Conservation (phyloP, 2,113 vertebrate species). For the Centropus unirufus region DNA sequence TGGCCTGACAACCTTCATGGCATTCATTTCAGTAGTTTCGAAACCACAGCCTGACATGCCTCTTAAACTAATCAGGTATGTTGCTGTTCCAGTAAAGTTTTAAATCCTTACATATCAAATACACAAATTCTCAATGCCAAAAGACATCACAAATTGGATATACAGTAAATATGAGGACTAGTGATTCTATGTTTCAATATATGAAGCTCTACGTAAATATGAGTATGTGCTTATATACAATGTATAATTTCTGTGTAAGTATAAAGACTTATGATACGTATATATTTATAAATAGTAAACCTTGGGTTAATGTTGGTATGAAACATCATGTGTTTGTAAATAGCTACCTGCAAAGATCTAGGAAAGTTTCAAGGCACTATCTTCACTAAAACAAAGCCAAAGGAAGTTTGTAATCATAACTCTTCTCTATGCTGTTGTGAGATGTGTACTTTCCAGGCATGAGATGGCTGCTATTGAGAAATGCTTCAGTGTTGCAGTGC, state of each 20-base stretch:
- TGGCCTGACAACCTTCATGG: background rate
- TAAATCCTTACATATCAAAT: background rate
- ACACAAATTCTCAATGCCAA: background rate
- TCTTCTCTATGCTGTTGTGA: background rate
- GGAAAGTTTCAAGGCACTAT: background rate
- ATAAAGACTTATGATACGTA: background rate
- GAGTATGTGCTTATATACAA: background rate
- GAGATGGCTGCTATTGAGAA: background rate
- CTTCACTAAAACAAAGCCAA: background rate
- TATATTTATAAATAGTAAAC: background rate
- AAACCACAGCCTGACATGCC: slow-evolving; percentile 8
- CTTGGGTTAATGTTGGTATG: background rate
- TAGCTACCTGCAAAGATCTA: background rate
- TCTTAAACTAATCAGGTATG: background rate
- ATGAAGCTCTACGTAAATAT: background rate
- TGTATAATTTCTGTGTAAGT: background rate
- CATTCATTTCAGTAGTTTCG: slow-evolving; percentile 17
- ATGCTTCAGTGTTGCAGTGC: accelerated
- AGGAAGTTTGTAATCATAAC: background rate
- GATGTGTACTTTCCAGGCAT: background rate
- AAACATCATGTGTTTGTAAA: background rate
- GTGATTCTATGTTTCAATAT: background rate
- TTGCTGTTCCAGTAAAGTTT: background rate
- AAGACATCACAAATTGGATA: background rate
- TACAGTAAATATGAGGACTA: background rate